Base-by-base conservation (phyloP, 1,140 invertebrate species). In the Augochlora pura region DNA sequence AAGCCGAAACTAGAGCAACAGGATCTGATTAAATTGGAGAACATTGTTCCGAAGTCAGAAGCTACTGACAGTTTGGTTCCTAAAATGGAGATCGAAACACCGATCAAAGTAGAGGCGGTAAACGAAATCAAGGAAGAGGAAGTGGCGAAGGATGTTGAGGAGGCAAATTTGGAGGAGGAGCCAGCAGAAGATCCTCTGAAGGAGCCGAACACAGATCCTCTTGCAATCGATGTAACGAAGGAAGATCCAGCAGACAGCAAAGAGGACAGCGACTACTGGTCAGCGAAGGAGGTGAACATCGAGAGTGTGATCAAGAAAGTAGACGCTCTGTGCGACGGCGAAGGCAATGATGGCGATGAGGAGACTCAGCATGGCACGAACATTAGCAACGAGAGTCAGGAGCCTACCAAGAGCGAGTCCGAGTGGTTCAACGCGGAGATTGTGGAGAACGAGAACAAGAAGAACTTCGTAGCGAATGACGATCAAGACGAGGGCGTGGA, bases 291-390 rank as follows among this genome's bases (percentile, higher is more conserved):
- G 85, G 94, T 96, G 1, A 96, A 96, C 85, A 96, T 96, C 74
- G 96, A 96, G 81, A 96, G 96, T 42, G 96, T 97, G 21, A 96
- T 97, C 69, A 96, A 96, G 89, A 96, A 96, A 78, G 95, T 96
- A 0, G 96, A 96, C 85, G 95, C 95, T 7, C 81, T 95, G 0
- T 94, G 94, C 67, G 92, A 93, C 23, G 87, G 82, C 1, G 93
- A 92, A 18, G 83, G 73, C 0, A 92, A 91, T 38, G 92, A 85
- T 0, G 91, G 90, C 0, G 90, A 91, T 0, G 90, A 92, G 3
- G 72, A 80, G 7, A 42, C 86, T 73, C 73, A 75, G 32, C 79
- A 77, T 16, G 86, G 77, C 54, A 88, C 87, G 2, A 87, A 87
- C 0, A 68, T 64, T 0, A 83, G 80, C 10, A 83, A 88, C 18